Conservation (phyloP, 2,797 vertebrate genomes). For the Sebastes hubbsi region DNA sequence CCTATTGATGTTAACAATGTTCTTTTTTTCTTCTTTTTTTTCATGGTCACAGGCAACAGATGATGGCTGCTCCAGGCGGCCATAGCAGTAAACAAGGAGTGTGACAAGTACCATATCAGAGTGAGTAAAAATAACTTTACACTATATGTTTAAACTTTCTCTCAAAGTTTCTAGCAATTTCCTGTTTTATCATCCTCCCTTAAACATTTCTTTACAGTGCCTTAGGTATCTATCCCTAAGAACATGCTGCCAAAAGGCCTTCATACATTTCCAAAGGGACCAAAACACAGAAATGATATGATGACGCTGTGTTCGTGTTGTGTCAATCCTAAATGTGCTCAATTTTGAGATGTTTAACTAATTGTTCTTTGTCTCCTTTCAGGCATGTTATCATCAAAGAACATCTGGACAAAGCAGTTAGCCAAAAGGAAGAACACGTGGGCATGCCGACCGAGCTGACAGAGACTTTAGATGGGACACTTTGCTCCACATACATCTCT, state of each 20-base stretch:
- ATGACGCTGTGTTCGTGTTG: neutral
- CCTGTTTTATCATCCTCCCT: neutral
- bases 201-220: neutral
- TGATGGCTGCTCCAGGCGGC: conserved; percentile 74
- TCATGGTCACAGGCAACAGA: conserved; percentile 75
- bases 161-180: neutral
- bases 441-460: conserved; percentile 1
- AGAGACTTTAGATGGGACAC: neutral
- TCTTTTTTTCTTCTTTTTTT: neutral
- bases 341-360: neutral
- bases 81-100: conserved; percentile 75
- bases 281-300: neutral
- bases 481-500: conserved; percentile 7
- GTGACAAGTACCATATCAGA: conserved; percentile 46
- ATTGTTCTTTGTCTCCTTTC: conserved; percentile 16
- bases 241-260: neutral
- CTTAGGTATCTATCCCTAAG: neutral
- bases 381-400: conserved; percentile 30
- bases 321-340: neutral
- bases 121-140: conserved; percentile 42
- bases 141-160: neutral
- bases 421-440: neutral
- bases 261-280: neutral
- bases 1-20: neutral
- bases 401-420: conserved; percentile 24